Evolutionary conservation across 2,888 invertebrate genomes (phyloP), one percentile per base, ranked within the genome.

Genomic region (Drosophila emarginata): DNA sequence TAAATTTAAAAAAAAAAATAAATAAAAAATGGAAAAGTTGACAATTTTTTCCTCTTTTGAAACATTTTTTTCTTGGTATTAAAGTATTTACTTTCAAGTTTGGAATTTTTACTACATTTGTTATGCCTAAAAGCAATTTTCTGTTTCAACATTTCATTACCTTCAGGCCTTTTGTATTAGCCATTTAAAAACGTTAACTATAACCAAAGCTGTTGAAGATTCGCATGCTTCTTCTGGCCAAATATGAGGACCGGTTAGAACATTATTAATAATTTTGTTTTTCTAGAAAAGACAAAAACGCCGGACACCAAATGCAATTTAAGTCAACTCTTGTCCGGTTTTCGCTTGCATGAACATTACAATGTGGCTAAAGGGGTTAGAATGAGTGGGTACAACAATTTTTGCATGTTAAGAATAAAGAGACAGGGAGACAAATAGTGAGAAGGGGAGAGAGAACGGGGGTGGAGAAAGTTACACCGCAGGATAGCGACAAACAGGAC

Each of bases 281-380:
- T 18, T 12, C 5, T 12, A 21, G 40, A 18, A 32, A 54, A 15
- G n/a, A 56, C 37, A 36, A 37, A 37, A 36, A 23, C 39, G 28
- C 73, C 82, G 81, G 78, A 80, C 76, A 74, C 50, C 78, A 78
- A 83, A 88, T 83, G 88, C 82, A 83, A 83, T 83, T 83, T 83
- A 79, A 88, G 87, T 86, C 87, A 83, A 80, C 87, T 88, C 83
- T 78, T 80, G 88, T 80, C 45, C 63, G 82, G 78, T 80, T 72
- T 74, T 72, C 82, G 80, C 75, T 82, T 76, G 86, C 80, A 80
- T 80, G 86, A 65, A 62, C 83, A 82, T 45, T 45, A 62, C 75
- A 82, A 84, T 81, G 85, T 64, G 62, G 62, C 45, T n/a, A 23
- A 6, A 50, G n/a, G 57, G 50, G 51, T n/a, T 23, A 23, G 18